Evolutionary conservation across 2,797 vertebrate species (phyloP), one percentile per base, ranked within the genome.

Genomic region (Acrocephalus scirpaceus): DNA sequence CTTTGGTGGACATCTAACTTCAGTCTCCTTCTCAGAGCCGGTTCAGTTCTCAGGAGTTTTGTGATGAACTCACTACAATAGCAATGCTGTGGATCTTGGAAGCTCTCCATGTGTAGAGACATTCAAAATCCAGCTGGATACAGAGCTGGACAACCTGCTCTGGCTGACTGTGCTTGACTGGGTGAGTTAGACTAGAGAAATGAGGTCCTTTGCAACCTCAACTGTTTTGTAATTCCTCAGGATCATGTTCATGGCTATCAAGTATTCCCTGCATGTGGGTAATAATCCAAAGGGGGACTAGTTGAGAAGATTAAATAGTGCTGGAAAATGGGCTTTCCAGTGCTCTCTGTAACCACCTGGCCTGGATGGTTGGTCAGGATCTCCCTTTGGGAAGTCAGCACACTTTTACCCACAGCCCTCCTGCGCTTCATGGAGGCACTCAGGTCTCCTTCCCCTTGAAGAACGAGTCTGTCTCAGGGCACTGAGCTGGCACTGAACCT

Each of bases 361-460:
- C n/a, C 62, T 64, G 54, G 36, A 8, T 48, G 57, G 17, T 5
- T 5, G 2, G 29, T 77, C 76, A 80, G 60, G 36, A 51, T 18
- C 32, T 84, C 10, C 38, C 16, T 47, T 45, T 44, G 51, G 18
- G 36, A 45, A n/a, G 10, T 18, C 38, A 62, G 62, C 47, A 22
- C 22, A 45, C 20, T 38, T 86, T 93, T 44, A n/a, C 36, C 14
- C 60, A 53, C 54, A 47, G 22, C 70, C 12, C 6, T 83, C 53
- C 42, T 53, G 73, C 0, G 0, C 65, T 72, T 74, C 38, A 6
- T 9, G 18, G 47, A 56, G 30, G 13, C 17, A 61, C 3, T 18
- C 8, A 1, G 25, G 30, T 38, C 26, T 83, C 29, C 20, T 56
- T 88, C 18, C 16, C 12, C 3, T 22, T 13, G n/a, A 50, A 54